A percentile compares a stretch with the other conserved stretches of the same genome.
phyloP scores from a whole-genome alignment of 2,888 invertebrate species.

The Drosophila flavopinicola region DNA sequence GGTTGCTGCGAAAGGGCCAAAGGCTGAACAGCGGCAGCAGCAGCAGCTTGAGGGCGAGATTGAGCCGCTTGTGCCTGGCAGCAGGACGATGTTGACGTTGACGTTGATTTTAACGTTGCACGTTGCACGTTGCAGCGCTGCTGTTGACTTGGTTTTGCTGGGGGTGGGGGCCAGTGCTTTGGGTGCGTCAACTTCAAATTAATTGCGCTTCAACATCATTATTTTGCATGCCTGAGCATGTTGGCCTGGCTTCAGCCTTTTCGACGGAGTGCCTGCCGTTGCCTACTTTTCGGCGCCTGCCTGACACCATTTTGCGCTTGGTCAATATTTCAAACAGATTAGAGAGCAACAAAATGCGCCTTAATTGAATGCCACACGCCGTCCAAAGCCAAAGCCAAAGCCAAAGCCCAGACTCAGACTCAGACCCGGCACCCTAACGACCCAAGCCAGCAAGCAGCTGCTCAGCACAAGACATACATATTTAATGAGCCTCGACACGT shows the following conservation, averaged over 20 bases:
- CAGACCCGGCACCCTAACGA: slow-evolving; percentile 7
- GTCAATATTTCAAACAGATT: slow-evolving; percentile 79
- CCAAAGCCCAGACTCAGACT: background rate
- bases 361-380: slow-evolving; percentile 69
- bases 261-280: too few relatives aligned
- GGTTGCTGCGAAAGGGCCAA: background rate
- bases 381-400: slow-evolving; percentile 12
- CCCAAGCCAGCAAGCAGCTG: slow-evolving; percentile 58
- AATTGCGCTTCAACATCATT: slow-evolving; percentile 78
- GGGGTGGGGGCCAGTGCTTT: too few relatives aligned
- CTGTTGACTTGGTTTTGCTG: slow-evolving; percentile 5
- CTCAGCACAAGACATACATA: slow-evolving; percentile 76
- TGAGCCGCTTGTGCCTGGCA: slow-evolving; percentile 34
- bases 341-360: slow-evolving; percentile 72
- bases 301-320: slow-evolving; percentile 76
- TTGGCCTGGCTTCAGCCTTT: slow-evolving; percentile 36
- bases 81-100: slow-evolving; percentile 25
- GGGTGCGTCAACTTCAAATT: slow-evolving; percentile 68
- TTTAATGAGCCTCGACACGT: slow-evolving; percentile 78
- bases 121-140: slow-evolving; percentile 6
- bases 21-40: background rate
- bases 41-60: slow-evolving; percentile 15
- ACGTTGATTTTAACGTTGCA: slow-evolving; percentile 10
- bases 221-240: slow-evolving; percentile 75
- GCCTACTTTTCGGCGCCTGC: slow-evolving; percentile 46